Conservation (phyloP, 2,888 invertebrate species). For the Athalia circularis region DNA sequence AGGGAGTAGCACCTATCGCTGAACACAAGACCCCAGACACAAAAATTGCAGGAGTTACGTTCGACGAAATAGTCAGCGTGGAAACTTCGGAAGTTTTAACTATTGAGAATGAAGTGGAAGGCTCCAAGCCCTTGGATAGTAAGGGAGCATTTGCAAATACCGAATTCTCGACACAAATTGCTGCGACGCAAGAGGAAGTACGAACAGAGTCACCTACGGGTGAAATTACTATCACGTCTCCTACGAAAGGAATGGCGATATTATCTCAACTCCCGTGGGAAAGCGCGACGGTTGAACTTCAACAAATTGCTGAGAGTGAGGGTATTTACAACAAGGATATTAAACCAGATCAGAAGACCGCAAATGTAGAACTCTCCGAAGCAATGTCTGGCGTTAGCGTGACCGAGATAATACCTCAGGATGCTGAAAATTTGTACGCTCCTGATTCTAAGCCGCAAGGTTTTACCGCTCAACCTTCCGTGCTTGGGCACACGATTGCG, state of each 20-base stretch:
- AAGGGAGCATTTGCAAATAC: conserved; percentile 73
- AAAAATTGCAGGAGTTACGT: conserved; percentile 72
- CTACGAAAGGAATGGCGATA: conserved; percentile 71
- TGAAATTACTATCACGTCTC: conserved; percentile 69
- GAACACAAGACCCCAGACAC: conserved; percentile 69
- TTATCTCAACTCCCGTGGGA: conserved; percentile 64
- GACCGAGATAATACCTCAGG: conserved; percentile 68
- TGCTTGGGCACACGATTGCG: conserved; percentile 74
- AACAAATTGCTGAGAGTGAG: conserved; percentile 74
- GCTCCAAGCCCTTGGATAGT: conserved; percentile 68
- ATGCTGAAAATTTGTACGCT: conserved; percentile 65
- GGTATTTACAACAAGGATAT: conserved; percentile 69
- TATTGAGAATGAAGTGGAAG: conserved; percentile 75
- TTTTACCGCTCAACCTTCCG: conserved; percentile 66
- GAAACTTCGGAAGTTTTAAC: conserved; percentile 75
- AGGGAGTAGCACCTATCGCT: conserved; percentile 75
- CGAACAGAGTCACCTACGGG: conserved; percentile 73
- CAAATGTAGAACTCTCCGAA: conserved; percentile 71
- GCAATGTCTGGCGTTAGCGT: conserved; percentile 64
- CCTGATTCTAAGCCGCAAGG: conserved; percentile 62
- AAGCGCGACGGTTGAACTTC: conserved; percentile 71
- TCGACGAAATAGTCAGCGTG: conserved; percentile 74
- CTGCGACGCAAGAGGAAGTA: conserved; percentile 75
- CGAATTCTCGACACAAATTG: conserved; percentile 74
- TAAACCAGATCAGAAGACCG: conserved; percentile 72